Evolutionary conservation across 2,888 invertebrate species (phyloP), one percentile per base, ranked within the genome.

Genomic region (Parasteatoda lunata): DNA sequence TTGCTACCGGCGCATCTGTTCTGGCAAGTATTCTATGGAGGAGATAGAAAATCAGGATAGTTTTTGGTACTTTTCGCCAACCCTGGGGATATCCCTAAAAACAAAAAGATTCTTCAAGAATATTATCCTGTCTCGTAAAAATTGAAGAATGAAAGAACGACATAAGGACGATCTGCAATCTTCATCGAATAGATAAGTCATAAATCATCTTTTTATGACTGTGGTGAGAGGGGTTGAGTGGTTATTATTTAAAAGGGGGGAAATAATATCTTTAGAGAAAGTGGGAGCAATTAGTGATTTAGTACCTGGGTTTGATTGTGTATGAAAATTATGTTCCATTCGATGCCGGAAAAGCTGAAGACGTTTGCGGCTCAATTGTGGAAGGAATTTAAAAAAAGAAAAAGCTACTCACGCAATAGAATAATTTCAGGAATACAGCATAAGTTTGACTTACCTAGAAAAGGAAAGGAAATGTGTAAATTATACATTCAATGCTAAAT

Each of bases 111-210:
- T n/a, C 4, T 7, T 9, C 9, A 11, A 59, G 59, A 59, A n/a
- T 59, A 59, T 59, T 59, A 59, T 59, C 59, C n/a, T 59, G 59
- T 59, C 59, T 59, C 59, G 59, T 59, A 6, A 59, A 59, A 59
- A n/a, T n/a, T 59, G 30, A 30, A 30, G 30, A 30, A 30, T 30
- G 7, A n/a, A 59, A 59, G 59, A 59, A 59, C n/a, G 59, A 59
- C 59, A 59, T 59, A 13, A n/a, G 59, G n/a, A 13, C 9, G 59
- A n/a, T n/a, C n/a, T 59, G 4, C 11, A 59, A 59, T 59, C 59
- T 30, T 30, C 30, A 30, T 30, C 30, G 30, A 30, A 30, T 30
- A 30, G 30, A 1, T 30, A 2, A 30, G 30, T 2, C 30, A 30
- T 30, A 30, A 30, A 30, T 30, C 30, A 30, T 30, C 30, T 30